Evolutionary conservation across 2,113 vertebrate genomes (phyloP).

Genomic region (Pterocles orientalis): DNA sequence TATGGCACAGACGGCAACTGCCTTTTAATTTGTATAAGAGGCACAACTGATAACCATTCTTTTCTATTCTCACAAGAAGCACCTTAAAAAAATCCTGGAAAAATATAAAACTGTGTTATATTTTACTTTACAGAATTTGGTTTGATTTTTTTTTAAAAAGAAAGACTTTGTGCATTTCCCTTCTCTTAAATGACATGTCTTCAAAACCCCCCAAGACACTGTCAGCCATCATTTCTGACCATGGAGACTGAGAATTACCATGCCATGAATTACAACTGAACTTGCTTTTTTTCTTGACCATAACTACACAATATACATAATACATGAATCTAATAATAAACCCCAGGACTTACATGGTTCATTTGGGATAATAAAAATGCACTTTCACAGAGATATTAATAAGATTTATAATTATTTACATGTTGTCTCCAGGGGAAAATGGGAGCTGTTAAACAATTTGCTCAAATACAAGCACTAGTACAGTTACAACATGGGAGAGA

Average conservation of each 20-base stretch:
- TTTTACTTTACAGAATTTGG: not conserved
- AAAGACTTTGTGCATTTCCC: too few species aligned
- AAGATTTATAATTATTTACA: conserved; percentile 22
- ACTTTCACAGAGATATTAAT: not conserved
- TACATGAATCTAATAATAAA: not conserved
- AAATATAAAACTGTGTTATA: not conserved
- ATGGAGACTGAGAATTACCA: not conserved
- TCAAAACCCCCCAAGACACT: not conserved
- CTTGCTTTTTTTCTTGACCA: not conserved
- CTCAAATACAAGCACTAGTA: not conserved
- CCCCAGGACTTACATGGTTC: not conserved
- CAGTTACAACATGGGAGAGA: not conserved
- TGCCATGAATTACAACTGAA: not conserved
- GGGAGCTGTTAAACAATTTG: not conserved
- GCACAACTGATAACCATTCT: not conserved
- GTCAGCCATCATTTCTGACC: not conserved
- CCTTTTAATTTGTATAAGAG: not conserved
- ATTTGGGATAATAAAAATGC: not conserved
- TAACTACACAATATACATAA: not conserved
- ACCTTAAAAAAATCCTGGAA: accelerated
- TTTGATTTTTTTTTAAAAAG: too few species aligned
- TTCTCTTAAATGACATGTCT: not conserved
- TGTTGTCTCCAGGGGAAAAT: not conserved
- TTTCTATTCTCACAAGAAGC: not conserved
- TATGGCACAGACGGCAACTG: not conserved